Conservation (phyloP, 2,113 vertebrate species). For the Rhinogobius similis region DNA sequence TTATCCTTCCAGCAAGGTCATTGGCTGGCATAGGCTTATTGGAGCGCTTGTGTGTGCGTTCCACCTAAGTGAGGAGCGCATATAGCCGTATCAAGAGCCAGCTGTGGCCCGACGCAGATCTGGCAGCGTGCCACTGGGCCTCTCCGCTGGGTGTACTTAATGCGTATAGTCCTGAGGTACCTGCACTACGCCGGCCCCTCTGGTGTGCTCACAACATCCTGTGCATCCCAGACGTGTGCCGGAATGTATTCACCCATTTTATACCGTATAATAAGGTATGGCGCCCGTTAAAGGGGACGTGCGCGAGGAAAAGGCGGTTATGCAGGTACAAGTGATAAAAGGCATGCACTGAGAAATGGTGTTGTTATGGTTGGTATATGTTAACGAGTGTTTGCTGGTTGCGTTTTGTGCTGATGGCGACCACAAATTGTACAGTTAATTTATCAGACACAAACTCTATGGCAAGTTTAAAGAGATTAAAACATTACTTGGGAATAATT, state of each 20-base stretch:
- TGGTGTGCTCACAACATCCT: constrained; percentile 30
- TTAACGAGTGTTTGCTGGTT: background rate
- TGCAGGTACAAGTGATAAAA: background rate
- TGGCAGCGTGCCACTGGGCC: constrained; percentile 73
- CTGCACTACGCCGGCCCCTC: constrained; percentile 34
- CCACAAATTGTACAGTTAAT: background rate
- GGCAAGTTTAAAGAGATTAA: background rate
- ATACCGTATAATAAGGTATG: background rate
- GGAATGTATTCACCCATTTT: constrained; percentile 37
- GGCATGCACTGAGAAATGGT: background rate
- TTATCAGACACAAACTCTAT: background rate
- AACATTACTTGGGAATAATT: no score
- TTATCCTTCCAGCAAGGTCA: constrained; percentile 78
- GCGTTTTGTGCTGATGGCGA: background rate
- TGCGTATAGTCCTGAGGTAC: constrained; percentile 62
- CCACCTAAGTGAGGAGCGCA: constrained; percentile 74
- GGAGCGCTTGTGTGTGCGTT: constrained; percentile 57
- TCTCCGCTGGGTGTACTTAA: constrained; percentile 73
- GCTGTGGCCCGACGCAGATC: constrained; percentile 72
- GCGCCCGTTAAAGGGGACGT: background rate
- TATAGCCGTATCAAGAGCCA: constrained; percentile 76
- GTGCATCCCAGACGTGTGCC: constrained; percentile 19
- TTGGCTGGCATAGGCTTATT: constrained; percentile 48
- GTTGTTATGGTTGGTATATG: background rate
- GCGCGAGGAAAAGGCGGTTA: background rate